Conservation (phyloP, 2,888 invertebrate species). For the Tribolium freemani region DNA sequence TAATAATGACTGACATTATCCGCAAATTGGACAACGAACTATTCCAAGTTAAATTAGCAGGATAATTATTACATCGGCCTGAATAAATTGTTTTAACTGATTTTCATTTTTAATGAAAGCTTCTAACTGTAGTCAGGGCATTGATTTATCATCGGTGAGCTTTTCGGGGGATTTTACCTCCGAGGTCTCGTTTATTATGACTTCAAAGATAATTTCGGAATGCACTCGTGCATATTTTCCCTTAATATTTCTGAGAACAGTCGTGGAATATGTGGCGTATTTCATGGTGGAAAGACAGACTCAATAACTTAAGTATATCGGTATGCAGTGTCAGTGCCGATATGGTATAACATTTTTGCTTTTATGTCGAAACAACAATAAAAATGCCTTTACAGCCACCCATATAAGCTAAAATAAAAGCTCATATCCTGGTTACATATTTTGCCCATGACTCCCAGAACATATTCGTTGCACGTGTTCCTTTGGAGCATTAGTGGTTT, state of each 20-base stretch:
- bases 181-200: not conserved
- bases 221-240: constrained; percentile 24
- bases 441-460: constrained; percentile 54
- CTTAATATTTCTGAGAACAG: constrained; percentile 45
- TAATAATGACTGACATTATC: constrained; percentile 44
- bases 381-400: constrained; percentile 55
- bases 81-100: too few relatives aligned
- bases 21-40: constrained; percentile 15
- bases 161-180: not conserved
- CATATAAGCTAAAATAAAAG: constrained; percentile 55
- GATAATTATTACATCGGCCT: constrained; percentile 1
- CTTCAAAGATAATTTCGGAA: constrained; percentile 7
- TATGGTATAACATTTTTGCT: constrained; percentile 55
- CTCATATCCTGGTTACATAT: constrained; percentile 53
- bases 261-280: constrained; percentile 38
- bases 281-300: constrained; percentile 41
- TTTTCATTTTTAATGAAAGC: not conserved
- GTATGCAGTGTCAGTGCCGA: constrained; percentile 52
- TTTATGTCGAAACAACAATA: constrained; percentile 57
- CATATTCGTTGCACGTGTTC: constrained; percentile 46
- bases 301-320: constrained; percentile 51
- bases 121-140: not conserved
- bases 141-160: not conserved
- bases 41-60: constrained; percentile 12
- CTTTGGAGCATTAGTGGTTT: constrained; percentile 32